Evolutionary conservation across 1,140 invertebrate genomes (phyloP).

Genomic region (Fragariocoptes setiger): DNA sequence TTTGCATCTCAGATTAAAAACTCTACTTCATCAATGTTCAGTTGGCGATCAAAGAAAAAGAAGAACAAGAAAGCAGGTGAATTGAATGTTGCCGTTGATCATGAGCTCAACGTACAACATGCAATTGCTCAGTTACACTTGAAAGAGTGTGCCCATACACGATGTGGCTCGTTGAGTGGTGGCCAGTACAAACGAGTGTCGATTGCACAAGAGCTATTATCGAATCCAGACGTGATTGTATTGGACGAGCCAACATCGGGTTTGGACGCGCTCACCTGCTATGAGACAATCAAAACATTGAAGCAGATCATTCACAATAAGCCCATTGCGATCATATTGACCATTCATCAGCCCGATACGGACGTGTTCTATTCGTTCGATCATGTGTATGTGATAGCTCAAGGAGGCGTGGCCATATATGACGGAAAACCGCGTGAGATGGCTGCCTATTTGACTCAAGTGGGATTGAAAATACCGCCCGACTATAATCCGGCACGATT

Average conservation of each 20-base stretch:
- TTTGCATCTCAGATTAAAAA: slow-evolving; percentile 59
- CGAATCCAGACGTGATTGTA: slow-evolving; percentile 2
- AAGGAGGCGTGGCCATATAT: slow-evolving; percentile 5
- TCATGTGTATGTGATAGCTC: slow-evolving; percentile 5
- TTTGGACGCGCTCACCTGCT: slow-evolving; percentile 42
- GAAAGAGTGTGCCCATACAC: slow-evolving; percentile 6
- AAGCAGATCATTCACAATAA: slow-evolving; percentile 18
- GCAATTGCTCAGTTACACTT: slow-evolving; percentile 1
- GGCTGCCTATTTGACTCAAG: neutral
- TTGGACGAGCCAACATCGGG: slow-evolving; percentile 18
- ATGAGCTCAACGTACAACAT: neutral
- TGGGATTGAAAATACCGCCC: neutral
- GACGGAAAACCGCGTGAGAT: slow-evolving; percentile 1
- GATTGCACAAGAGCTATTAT: slow-evolving; percentile 62
- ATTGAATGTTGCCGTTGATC: too few species aligned
- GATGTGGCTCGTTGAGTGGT: slow-evolving; percentile 19
- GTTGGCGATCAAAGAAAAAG: too few species aligned
- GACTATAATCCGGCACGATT: neutral
- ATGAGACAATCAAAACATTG: slow-evolving; percentile 38
- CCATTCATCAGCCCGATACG: slow-evolving; percentile 3
- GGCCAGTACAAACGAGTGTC: slow-evolving; percentile 70
- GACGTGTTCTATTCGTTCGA: slow-evolving; percentile 2
- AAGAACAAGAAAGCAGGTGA: too few species aligned
- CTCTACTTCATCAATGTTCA: too few species aligned
- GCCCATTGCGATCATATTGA: slow-evolving; percentile 3